Percentiles rank a stretch among this genome's conserved stretches.
Conservation (phyloP, 2,113 vertebrate species). For the Phylloscopus whistleri region DNA sequence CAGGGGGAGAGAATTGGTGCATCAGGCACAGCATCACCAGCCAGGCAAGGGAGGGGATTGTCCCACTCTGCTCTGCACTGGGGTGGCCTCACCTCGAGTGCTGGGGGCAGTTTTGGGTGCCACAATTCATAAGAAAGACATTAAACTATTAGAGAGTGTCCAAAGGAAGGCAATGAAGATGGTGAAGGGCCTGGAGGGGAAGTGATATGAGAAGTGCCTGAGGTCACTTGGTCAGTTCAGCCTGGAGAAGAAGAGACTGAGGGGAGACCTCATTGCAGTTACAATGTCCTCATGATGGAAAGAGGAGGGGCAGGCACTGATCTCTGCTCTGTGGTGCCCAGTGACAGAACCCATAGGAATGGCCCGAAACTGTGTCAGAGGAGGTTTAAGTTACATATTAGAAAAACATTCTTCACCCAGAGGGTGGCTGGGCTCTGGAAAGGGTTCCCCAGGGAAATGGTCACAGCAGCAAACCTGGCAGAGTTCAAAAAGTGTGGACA, state of each 20-base stretch:
- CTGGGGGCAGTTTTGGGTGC: background rate
- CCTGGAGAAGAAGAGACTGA: no score
- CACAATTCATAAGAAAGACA: background rate
- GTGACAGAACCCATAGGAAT: background rate
- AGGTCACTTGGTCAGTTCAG: background rate
- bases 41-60: background rate
- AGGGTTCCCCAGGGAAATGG: background rate
- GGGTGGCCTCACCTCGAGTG: fast-evolving
- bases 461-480: background rate
- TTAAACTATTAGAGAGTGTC: background rate
- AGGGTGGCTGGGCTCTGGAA: background rate
- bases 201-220: fast-evolving
- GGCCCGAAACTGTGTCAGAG: no score
- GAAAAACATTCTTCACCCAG: background rate
- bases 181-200: background rate
- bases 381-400: background rate
- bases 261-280: background rate
- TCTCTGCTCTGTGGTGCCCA: no score
- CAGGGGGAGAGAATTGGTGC: background rate
- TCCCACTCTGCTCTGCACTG: fast-evolving
- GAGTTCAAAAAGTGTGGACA: background rate
- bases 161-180: background rate
- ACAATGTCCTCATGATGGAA: background rate
- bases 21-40: background rate
- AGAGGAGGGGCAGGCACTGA: background rate